Evolutionary conservation across 1,140 invertebrate genomes (phyloP).

Genomic region (Calycopis cecrops): DNA sequence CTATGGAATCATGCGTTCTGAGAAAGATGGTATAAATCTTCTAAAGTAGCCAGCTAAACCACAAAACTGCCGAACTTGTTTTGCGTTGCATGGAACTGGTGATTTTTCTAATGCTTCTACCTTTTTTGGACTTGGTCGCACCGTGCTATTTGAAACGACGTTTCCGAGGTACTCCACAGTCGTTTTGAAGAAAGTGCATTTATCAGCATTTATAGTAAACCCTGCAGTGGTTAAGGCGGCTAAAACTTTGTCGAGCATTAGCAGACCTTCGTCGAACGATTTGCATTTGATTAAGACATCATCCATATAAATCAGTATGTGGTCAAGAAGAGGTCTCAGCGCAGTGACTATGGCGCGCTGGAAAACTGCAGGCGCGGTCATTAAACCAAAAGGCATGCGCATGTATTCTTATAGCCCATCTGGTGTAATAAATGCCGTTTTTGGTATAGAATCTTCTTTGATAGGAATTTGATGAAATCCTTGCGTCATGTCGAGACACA

Average conservation of each 20-base stretch:
- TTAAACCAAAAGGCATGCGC: too few relatives aligned
- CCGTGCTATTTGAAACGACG: not conserved
- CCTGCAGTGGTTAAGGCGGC: not conserved
- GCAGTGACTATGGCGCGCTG: too few relatives aligned
- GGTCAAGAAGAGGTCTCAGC: not conserved
- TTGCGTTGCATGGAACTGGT: conserved; percentile 15
- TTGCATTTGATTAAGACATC: not conserved
- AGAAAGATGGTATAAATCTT: conserved; percentile 23
- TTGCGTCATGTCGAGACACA: too few relatives aligned
- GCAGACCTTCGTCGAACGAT: conserved; percentile 1
- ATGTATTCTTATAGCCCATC: too few relatives aligned
- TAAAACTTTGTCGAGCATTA: not conserved
- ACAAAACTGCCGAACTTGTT: conserved; percentile 28
- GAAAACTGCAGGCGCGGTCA: too few relatives aligned
- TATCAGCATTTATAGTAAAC: conserved; percentile 7
- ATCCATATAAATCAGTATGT: conserved; percentile 10
- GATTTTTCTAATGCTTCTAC: conserved; percentile 23
- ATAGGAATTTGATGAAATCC: too few relatives aligned
- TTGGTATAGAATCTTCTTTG: too few relatives aligned
- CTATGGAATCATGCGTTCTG: conserved; percentile 20
- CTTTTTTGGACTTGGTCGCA: conserved; percentile 22
- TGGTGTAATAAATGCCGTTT: too few relatives aligned
- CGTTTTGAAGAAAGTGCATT: conserved; percentile 8
- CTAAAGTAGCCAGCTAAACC: conserved; percentile 32
- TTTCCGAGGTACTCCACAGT: conserved; percentile 1